phyloP scores from a whole-genome alignment of 2,888 invertebrate species.

The Chrysolina haemoptera region DNA sequence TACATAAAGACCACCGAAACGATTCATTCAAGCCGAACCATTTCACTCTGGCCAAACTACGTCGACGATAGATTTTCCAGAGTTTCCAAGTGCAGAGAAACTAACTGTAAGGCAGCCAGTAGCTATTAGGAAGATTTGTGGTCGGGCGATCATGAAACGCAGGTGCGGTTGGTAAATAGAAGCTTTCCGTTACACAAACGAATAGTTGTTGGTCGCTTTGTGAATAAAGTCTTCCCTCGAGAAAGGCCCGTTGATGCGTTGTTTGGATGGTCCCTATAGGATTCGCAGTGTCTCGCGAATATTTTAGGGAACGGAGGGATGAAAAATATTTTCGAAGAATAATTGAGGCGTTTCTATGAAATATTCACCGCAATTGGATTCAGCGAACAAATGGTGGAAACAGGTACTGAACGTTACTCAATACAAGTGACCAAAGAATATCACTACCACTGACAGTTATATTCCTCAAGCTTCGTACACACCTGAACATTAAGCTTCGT shows the following conservation, averaged over 20 bases:
- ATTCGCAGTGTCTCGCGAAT: background rate
- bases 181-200: slow-evolving; percentile 50
- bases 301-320: background rate
- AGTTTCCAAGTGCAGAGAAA: slow-evolving; percentile 27
- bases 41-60: slow-evolving; percentile 9
- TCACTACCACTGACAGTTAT: too few species aligned
- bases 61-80: slow-evolving; percentile 12
- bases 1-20: slow-evolving; percentile 11
- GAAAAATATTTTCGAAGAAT: too few species aligned
- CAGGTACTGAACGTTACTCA: too few species aligned
- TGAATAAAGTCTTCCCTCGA: slow-evolving; percentile 3
- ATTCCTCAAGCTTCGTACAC: too few species aligned
- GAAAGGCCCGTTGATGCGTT: background rate
- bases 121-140: slow-evolving; percentile 40
- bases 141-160: slow-evolving; percentile 44
- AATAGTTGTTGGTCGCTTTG: slow-evolving; percentile 22
- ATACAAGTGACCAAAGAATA: too few species aligned
- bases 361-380: too few species aligned
- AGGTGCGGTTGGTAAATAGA: slow-evolving; percentile 54
- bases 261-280: background rate
- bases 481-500: too few species aligned
- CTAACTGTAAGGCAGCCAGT: slow-evolving; percentile 25
- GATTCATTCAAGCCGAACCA: slow-evolving; percentile 12
- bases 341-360: too few species aligned
- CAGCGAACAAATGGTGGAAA: too few species aligned